phyloP scores from a whole-genome alignment of 1,140 invertebrate genomes.

The Planococcus citri region DNA sequence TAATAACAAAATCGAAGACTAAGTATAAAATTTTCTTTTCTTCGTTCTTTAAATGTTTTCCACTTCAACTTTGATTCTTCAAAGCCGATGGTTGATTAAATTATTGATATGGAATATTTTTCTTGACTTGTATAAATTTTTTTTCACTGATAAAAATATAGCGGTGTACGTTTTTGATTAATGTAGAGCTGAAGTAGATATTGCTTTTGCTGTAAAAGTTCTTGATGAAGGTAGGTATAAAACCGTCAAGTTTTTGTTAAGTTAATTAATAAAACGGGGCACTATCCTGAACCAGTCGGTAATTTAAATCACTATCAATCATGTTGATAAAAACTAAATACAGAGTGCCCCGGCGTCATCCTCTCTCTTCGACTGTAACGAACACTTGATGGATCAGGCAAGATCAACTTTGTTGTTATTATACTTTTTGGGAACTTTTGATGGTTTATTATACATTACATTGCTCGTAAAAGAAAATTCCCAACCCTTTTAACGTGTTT shows the following conservation, averaged over 20 bases:
- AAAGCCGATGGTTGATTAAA: no score
- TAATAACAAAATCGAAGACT: no score
- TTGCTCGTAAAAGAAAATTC: conserved; percentile 14
- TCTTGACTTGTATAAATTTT: neutral
- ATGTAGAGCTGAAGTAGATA: conserved; percentile 10
- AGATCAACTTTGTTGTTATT: conserved; percentile 20
- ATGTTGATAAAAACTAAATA: conserved; percentile 18
- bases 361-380: conserved; percentile 10
- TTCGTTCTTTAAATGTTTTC: no score
- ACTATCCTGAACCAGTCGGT: conserved; percentile 5
- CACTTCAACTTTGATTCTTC: no score
- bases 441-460: conserved; percentile 12
- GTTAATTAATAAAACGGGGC: conserved; percentile 18
- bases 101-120: no score
- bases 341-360: conserved; percentile 8
- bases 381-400: conserved; percentile 17
- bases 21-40: no score
- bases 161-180: conserved; percentile 3
- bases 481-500: conserved; percentile 11
- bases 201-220: conserved; percentile 8
- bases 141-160: neutral
- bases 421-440: conserved; percentile 12
- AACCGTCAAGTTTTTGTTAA: conserved; percentile 16
- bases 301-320: conserved; percentile 20
- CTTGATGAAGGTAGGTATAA: conserved; percentile 17